Evolutionary conservation across 1,140 invertebrate genomes (phyloP).

Genomic region (Diorhabda carinulata): DNA sequence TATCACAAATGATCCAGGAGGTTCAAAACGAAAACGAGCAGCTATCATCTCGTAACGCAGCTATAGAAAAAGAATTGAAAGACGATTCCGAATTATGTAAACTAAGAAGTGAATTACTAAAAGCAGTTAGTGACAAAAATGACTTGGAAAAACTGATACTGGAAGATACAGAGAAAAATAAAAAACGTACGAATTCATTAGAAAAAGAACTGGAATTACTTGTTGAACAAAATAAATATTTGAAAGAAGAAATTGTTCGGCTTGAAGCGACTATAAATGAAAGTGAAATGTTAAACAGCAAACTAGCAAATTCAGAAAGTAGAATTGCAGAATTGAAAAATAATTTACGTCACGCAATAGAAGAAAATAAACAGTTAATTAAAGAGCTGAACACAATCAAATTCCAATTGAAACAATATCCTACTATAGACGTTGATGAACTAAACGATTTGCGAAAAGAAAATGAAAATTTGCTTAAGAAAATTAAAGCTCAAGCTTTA

Average conservation of each 20-base stretch:
- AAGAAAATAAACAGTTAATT: conserved; percentile 23
- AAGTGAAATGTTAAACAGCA: neutral
- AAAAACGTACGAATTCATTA: neutral
- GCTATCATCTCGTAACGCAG: conserved; percentile 5
- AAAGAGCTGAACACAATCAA: conserved; percentile 17
- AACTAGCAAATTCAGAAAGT: conserved; percentile 18
- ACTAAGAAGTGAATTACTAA: too few relatives aligned
- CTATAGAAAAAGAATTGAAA: neutral
- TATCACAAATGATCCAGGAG: conserved; percentile 13
- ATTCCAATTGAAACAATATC: neutral
- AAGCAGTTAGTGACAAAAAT: conserved; percentile 16
- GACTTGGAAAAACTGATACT: conserved; percentile 28
- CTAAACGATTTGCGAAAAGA: conserved; percentile 25
- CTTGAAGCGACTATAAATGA: too few relatives aligned
- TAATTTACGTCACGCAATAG: conserved; percentile 18
- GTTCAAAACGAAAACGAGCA: conserved; percentile 10
- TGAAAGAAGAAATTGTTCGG: conserved; percentile 5
- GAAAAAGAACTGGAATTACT: conserved; percentile 22
- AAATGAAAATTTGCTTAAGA: conserved; percentile 28
- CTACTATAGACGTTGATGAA: neutral
- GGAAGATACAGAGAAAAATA: conserved; percentile 13
- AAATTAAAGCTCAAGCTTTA: conserved; percentile 26
- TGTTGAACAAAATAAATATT: conserved; percentile 14
- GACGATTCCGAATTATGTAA: neutral
- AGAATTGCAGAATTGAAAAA: conserved; percentile 23